Evolutionary conservation across 2,113 vertebrate species (phyloP).

Genomic region (Antechinus flavipes): DNA sequence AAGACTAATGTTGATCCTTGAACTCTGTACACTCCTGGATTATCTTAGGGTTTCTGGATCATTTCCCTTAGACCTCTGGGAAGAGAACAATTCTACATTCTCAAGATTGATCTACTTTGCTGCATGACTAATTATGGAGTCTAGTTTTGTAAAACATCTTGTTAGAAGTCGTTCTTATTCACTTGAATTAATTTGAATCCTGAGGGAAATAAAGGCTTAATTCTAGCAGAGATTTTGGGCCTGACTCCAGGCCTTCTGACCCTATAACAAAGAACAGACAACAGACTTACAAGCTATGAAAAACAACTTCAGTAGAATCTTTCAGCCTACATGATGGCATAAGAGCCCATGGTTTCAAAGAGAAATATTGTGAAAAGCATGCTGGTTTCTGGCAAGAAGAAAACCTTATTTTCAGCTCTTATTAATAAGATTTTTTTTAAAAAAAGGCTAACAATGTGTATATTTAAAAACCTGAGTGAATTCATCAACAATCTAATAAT

Average conservation of each 20-base stretch:
- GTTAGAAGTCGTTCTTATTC: conserved; percentile 34
- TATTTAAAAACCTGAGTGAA: conserved; percentile 54
- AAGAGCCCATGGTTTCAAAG: conserved; percentile 49
- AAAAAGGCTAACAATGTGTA: conserved; percentile 66
- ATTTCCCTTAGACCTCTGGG: not conserved
- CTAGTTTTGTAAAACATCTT: conserved; percentile 26
- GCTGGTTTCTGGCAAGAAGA: conserved; percentile 67
- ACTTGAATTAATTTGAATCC: conserved; percentile 6
- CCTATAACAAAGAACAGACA: conserved; percentile 31
- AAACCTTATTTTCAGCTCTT: conserved; percentile 66
- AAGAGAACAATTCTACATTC: not conserved
- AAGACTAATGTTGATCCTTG: not conserved
- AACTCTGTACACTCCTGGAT: not conserved
- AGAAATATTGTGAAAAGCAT: conserved; percentile 74
- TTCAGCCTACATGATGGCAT: conserved; percentile 37
- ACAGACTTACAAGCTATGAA: not conserved
- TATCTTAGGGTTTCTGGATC: not conserved
- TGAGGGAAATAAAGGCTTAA: conserved; percentile 21
- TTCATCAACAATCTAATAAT: conserved; percentile 73
- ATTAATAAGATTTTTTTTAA: conserved; percentile 39
- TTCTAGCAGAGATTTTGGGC: conserved; percentile 45
- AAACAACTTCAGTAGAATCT: not conserved
- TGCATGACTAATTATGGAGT: not conserved
- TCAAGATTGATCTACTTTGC: not conserved
- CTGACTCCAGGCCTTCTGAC: conserved; percentile 42